Percentiles rank a stretch among this genome's conserved stretches.
phyloP scores from a whole-genome alignment of 2,113 vertebrate species.

The Catharus minimus region DNA sequence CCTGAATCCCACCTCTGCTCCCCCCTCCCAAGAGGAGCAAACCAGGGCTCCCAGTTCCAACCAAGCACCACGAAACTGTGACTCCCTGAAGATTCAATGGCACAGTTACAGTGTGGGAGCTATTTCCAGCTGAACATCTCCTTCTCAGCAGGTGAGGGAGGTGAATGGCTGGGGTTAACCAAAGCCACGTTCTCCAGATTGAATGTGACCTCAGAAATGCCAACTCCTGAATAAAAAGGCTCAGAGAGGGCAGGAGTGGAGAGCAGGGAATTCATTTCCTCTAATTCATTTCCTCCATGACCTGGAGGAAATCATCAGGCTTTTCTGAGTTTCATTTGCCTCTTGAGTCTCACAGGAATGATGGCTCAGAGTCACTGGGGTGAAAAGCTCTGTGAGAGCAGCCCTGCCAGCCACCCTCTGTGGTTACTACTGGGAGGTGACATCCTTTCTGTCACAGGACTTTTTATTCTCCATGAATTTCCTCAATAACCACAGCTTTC shows the following conservation, averaged over 20 bases:
- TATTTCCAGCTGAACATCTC: not conserved
- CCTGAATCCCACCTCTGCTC: not conserved
- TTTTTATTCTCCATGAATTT: not conserved
- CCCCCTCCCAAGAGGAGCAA: not conserved
- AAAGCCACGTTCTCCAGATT: not conserved
- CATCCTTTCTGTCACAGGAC: not conserved
- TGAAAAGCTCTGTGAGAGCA: not conserved
- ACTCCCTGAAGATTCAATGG: not conserved
- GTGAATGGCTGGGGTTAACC: not conserved
- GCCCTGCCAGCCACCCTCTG: not conserved
- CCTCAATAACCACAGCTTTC: constrained; percentile 31
- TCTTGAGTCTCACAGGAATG: not conserved
- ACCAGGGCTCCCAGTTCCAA: not conserved
- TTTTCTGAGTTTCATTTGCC: not conserved
- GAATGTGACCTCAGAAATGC: not conserved
- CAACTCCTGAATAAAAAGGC: not conserved
- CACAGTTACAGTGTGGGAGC: not conserved
- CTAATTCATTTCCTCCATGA: not conserved
- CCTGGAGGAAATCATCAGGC: not conserved
- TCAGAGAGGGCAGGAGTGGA: not conserved
- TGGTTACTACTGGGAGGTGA: not conserved
- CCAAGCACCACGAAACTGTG: not conserved
- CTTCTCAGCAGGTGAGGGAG: not conserved
- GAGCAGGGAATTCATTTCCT: not conserved
- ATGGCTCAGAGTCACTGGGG: not conserved